Evolutionary conservation across 2,113 vertebrate genomes (phyloP).

Genomic region (Calcarius ornatus): DNA sequence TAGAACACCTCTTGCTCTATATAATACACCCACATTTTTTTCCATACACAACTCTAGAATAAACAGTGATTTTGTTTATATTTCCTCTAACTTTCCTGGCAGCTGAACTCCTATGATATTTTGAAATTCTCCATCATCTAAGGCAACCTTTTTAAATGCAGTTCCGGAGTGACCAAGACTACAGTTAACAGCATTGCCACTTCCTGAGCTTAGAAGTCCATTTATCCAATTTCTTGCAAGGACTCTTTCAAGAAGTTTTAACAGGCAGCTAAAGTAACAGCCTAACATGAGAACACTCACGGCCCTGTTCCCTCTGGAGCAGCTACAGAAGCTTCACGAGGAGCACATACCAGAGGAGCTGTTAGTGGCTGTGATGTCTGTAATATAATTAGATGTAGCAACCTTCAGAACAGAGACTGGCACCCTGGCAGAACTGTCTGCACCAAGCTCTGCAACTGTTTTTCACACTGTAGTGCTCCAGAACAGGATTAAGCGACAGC

Average conservation of each 20-base stretch:
- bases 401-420: neutral
- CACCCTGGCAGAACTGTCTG: neutral
- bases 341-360: neutral
- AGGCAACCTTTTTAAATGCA: neutral
- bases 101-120: neutral
- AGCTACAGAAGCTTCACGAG: neutral
- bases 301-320: accelerated
- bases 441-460: neutral
- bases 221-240: neutral
- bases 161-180: neutral
- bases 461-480: neutral
- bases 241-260: neutral
- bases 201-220: neutral
- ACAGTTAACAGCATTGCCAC: neutral
- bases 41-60: neutral
- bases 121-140: neutral
- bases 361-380: accelerated
- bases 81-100: neutral
- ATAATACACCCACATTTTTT: neutral
- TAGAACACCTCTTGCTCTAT: neutral
- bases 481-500: neutral
- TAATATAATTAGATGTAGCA: neutral
- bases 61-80: neutral
- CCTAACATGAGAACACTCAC: accelerated
- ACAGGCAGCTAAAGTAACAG: neutral